phyloP scores from a whole-genome alignment of 2,113 vertebrate species.

The Bos javanicus region DNA sequence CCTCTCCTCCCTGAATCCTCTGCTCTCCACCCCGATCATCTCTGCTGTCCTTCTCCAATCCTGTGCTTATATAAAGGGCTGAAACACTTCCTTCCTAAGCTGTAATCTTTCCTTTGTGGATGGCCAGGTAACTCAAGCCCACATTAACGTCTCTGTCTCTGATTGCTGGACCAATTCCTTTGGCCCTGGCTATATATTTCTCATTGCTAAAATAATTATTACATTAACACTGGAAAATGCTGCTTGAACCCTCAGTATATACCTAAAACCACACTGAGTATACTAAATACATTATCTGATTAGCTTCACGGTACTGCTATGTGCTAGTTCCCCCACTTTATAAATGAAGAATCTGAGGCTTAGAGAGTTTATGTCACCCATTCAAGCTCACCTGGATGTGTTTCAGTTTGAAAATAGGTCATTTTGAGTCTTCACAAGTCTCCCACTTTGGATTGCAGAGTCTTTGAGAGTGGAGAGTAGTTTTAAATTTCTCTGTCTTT shows the following conservation, averaged over 20 bases:
- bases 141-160: not conserved
- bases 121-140: not conserved
- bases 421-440: not conserved
- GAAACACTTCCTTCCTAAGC: not conserved
- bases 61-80: not conserved
- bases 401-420: not conserved
- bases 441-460: not conserved
- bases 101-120: not conserved
- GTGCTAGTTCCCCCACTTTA: not conserved
- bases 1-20: not conserved
- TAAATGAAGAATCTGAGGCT: not conserved
- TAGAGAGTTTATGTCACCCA: not conserved
- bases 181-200: not conserved
- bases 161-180: not conserved
- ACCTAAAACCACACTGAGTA: not conserved
- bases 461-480: not conserved
- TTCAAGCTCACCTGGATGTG: not conserved
- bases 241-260: not conserved
- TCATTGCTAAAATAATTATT: not conserved
- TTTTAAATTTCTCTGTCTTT: not conserved
- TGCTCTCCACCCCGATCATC: not conserved
- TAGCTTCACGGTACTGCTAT: not conserved
- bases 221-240: not conserved
- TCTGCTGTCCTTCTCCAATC: not conserved
- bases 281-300: not conserved